A percentile compares a stretch with the other conserved stretches of the same genome.
phyloP scores from a whole-genome alignment of 2,113 vertebrate species.

The Garra rufa region DNA sequence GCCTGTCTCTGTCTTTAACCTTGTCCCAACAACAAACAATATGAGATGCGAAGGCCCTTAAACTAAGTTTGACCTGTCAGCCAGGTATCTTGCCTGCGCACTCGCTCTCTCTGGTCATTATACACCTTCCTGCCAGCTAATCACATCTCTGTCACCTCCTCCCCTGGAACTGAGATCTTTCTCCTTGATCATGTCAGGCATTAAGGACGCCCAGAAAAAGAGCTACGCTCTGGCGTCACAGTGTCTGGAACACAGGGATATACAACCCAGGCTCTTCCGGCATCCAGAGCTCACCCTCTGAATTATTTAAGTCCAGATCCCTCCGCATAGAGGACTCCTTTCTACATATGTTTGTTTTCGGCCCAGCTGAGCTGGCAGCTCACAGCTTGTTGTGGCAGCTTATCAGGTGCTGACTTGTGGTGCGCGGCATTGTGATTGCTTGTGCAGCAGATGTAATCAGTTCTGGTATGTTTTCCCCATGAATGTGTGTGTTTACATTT shows the following conservation, averaged over 20 bases:
- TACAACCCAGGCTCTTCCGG: conserved; percentile 34
- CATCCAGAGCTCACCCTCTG: conserved; percentile 34
- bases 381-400: conserved; percentile 30
- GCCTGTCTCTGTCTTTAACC: conserved; percentile 16
- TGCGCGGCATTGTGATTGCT: conserved; percentile 26
- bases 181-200: conserved; percentile 48
- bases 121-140: conserved; percentile 26
- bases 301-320: conserved; percentile 42
- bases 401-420: conserved; percentile 41
- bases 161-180: conserved; percentile 39
- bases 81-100: background rate
- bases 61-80: conserved; percentile 22
- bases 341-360: conserved; percentile 35
- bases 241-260: conserved; percentile 43
- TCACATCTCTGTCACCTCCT: conserved; percentile 37
- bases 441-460: conserved; percentile 51
- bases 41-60: background rate
- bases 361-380: conserved; percentile 18
- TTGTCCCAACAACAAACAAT: conserved; percentile 19
- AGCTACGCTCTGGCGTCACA: conserved; percentile 36
- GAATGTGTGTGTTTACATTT: conserved; percentile 44
- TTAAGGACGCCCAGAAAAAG: conserved; percentile 24
- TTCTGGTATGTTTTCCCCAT: conserved; percentile 12
- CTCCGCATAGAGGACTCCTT: background rate
- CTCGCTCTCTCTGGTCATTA: conserved; percentile 17